phyloP scores from a whole-genome alignment of 2,113 vertebrate species.

The Lophura nycthemera region DNA sequence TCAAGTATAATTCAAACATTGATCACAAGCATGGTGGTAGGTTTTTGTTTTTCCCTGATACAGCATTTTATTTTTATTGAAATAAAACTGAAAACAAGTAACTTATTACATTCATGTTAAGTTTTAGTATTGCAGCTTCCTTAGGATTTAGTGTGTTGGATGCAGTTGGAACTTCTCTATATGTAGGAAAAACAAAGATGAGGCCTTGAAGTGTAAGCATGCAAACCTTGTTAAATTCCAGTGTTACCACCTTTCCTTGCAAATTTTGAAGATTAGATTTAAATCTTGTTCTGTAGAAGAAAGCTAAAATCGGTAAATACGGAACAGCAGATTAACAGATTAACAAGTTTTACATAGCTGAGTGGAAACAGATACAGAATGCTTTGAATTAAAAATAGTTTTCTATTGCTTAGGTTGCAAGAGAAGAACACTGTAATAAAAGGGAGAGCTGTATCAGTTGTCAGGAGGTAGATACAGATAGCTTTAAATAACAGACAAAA shows the following conservation, averaged over 20 bases:
- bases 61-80: accelerated
- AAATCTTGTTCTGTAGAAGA: not conserved
- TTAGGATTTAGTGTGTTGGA: not conserved
- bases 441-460: accelerated
- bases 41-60: not conserved
- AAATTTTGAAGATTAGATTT: not conserved
- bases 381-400: not conserved
- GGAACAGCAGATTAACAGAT: not conserved
- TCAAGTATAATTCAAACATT: not conserved
- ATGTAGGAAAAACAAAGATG: not conserved
- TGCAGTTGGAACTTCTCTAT: not conserved
- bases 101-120: not conserved
- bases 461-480: not conserved
- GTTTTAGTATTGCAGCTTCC: not conserved
- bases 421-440: not conserved
- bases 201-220: not conserved
- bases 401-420: not conserved
- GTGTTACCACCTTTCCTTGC: not conserved
- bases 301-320: not conserved
- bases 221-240: not conserved
- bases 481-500: too few relatives aligned
- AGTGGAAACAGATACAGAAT: not conserved
- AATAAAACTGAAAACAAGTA: not conserved
- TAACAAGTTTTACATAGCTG: not conserved
- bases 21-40: not conserved